A percentile compares a stretch with the other conserved stretches of the same genome.
These are phyloP conservation scores for Geophilus truncorum DNA, from an alignment of 2,888 invertebrate species.

Conservation along the genomic window DNA sequence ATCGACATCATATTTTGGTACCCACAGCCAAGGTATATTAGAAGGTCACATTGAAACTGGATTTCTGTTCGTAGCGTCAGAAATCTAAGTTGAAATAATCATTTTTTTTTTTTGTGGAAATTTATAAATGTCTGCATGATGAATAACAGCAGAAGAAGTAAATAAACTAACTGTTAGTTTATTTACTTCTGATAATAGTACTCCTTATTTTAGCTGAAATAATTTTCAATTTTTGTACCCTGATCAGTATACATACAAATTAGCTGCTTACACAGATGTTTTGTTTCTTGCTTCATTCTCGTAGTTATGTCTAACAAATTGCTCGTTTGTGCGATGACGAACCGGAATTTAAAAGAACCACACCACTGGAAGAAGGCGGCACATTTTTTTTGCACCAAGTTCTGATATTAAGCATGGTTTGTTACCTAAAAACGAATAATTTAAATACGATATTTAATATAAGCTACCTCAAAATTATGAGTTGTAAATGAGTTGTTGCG, in stretches of 20 bases:
- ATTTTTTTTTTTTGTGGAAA: too few relatives aligned
- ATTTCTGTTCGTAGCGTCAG: constrained; percentile 95
- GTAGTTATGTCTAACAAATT: constrained; percentile 93
- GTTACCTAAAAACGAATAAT: too few relatives aligned
- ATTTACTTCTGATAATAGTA: background rate
- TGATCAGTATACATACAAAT: background rate
- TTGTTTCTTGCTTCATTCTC: constrained; percentile 45
- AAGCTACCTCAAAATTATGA: too few relatives aligned
- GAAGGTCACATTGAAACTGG: too few relatives aligned
- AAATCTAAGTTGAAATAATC: constrained; percentile 72
- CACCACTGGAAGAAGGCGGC: constrained; percentile 97
- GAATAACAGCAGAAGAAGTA: too few relatives aligned
- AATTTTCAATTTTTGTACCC: background rate
- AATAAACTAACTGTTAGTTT: background rate
- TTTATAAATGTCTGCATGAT: too few relatives aligned
- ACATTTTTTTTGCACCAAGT: constrained; percentile 98
- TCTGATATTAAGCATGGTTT: too few relatives aligned
- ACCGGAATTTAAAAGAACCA: constrained; percentile 95
- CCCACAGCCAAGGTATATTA: too few relatives aligned
- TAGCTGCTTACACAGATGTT: background rate
- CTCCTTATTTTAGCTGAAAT: background rate
- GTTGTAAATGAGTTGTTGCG: too few relatives aligned
- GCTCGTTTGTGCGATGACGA: constrained; percentile 99
- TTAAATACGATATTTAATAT: too few relatives aligned
- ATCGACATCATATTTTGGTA: constrained; percentile 85